A percentile compares a stretch with the other conserved stretches of the same genome.
Evolutionary conservation across 2,113 vertebrate genomes (phyloP).

Genomic region (Zosterops japonicus): DNA sequence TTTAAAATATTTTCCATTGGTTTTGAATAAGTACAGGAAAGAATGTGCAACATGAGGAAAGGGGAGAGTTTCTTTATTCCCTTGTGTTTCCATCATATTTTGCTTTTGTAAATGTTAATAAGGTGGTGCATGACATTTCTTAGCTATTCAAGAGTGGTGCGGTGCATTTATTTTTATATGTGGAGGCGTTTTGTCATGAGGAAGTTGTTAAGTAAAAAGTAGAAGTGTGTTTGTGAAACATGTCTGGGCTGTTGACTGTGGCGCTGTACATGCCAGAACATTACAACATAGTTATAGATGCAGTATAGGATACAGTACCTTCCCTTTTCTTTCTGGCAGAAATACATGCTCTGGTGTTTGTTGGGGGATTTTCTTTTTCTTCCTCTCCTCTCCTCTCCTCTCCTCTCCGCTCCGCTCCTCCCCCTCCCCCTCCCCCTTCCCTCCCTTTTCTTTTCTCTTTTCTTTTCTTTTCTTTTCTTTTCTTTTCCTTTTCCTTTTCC

Average conservation of each 20-base stretch:
- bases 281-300: not conserved
- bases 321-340: not conserved
- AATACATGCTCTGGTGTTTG: not conserved
- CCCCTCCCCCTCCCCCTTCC: too few species aligned
- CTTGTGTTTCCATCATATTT: not conserved
- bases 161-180: not conserved
- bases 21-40: not conserved
- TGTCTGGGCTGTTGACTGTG: not conserved
- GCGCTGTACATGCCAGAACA: not conserved
- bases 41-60: not conserved
- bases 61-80: not conserved
- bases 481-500: too few species aligned
- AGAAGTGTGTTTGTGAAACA: not conserved
- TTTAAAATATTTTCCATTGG: not conserved
- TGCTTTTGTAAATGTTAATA: not conserved
- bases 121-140: not conserved
- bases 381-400: too few species aligned
- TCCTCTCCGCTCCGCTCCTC: too few species aligned
- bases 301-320: not conserved
- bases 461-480: too few species aligned
- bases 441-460: too few species aligned
- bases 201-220: not conserved
- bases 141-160: not conserved
- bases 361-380: not conserved
- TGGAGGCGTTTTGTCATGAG: not conserved